Evolutionary conservation across 2,797 vertebrate genomes (phyloP), one percentile per base, ranked within the genome.

Genomic region (Spondyliosoma cantharus): DNA sequence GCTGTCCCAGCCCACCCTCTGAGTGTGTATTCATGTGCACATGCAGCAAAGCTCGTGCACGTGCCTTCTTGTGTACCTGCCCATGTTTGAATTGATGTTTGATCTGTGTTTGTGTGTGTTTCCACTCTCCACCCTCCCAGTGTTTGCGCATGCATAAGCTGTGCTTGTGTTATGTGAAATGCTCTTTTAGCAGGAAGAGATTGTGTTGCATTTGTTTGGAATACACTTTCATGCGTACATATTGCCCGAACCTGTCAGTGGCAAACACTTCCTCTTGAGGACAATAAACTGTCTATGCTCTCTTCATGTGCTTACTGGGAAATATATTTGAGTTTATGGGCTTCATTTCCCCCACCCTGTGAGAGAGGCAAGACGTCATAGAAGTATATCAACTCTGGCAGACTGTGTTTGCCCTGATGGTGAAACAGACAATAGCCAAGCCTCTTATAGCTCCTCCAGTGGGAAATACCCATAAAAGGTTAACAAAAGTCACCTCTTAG

Each of bases 401-500:
- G 81, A 73, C 69, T 72, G 70, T 71, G 64, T 85, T 50, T 70
- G 73, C 61, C 50, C 83, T 71, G 68, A 83, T 83, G 85, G 77
- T 77, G 78, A 74, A 79, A 65, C 43, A 89, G 87, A 93, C 88
- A 89, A 90, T 88, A 85, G 83, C 66, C 82, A 70, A 86, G 87
- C 85, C 79, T 87, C 78, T 92, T 88, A 91, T 70, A 63, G 74
- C 85, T 83, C 60, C 82, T 91, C 89, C 50, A 24, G 68, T 82
- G 87, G 61, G 86, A 92, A 90, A 91, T 86, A 74, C 75, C 81
- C 86, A 85, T 85, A 77, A 90, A 88, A 92, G 90, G 90, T 92
- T 83, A 89, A 90, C 80, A 90, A 89, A 93, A 84, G 90, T 92
- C 90, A 90, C 87, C 89, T 87, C 85, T 89, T 82, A 78, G 84